Base-by-base conservation (phyloP, 37 sponge, comb jelly and placozoan genomes). In the Spongia lamella region DNA sequence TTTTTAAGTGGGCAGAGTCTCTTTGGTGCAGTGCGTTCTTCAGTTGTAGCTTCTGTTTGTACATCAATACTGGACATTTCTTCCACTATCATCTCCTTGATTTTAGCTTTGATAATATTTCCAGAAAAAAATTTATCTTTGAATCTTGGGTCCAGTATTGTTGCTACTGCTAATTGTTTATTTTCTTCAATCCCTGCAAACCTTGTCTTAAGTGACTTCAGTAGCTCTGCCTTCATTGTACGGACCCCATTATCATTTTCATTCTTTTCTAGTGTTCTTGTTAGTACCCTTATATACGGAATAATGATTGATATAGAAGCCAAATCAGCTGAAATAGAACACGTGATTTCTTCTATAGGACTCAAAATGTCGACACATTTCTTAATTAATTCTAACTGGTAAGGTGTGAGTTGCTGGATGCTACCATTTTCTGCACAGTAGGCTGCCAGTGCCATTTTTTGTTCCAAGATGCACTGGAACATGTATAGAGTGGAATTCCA, bases 61-160 rank as follows among this genome's bases (percentile, higher is more conserved):
- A n/a, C n/a, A n/a, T n/a, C n/a, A n/a, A n/a, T n/a, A n/a, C n/a
- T n/a, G n/a, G n/a, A n/a, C n/a, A n/a, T n/a, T n/a, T n/a, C n/a
- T n/a, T n/a, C n/a, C n/a, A n/a, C n/a, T n/a, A 65, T 17, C 66
- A 71, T 19, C 31, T 22, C 13, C 72, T 51, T 49, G 29, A 56
- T 33, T 31, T 71, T 27, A 26, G 26, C 15, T 16, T 50, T 31
- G 3, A 3, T 27, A 21, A 21, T 19, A 1, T 31, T 16, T 2
- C 55, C 30, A 71, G 55, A 55, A 16, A 51, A 71, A 29, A 43
- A 71, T 16, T 71, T 71, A 56, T 71, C 72, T 56, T 71, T 71
- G 55, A 71, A 71, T 55, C 72, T 31, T 27, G 70, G 53, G 19
- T 65, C 67, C 38, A 65, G 35, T 7, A 47, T 56, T 3, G 52